Evolutionary conservation across 2,797 vertebrate species (phyloP).

Genomic region (Lacerta agilis): DNA sequence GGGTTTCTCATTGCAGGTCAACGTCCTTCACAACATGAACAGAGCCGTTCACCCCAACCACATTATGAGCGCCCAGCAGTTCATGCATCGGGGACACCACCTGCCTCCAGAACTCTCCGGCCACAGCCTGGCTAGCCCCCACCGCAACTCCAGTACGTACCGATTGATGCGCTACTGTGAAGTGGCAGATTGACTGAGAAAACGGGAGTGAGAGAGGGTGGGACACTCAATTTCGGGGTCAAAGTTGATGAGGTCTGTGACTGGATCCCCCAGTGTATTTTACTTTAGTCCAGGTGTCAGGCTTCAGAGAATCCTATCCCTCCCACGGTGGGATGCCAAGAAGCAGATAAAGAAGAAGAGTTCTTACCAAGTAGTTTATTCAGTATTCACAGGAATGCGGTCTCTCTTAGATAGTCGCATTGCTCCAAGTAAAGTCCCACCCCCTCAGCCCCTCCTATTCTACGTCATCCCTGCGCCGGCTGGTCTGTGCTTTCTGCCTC

Average conservation of each 20-base stretch:
- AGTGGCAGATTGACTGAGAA: background rate
- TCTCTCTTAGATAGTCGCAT: no score
- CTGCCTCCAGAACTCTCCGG: conserved; percentile 90
- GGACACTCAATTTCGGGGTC: background rate
- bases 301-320: no score
- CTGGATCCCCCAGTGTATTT: background rate
- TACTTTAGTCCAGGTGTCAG: background rate
- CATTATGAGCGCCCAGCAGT: conserved; percentile 93
- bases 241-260: background rate
- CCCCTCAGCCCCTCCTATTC: no score
- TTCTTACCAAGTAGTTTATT: no score
- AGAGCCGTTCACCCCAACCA: conserved; percentile 90
- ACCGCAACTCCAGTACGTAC: conserved; percentile 90
- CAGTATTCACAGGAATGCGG: no score
- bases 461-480: no score
- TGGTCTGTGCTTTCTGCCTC: no score
- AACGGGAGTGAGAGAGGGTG: background rate
- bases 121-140: conserved; percentile 91
- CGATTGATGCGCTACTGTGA: background rate
- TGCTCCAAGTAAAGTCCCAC: no score
- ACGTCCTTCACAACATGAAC: conserved; percentile 82
- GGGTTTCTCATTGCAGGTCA: conserved; percentile 76
- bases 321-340: no score
- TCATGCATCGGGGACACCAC: conserved; percentile 91
- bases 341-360: no score